Evolutionary conservation across 2,797 vertebrate genomes (phyloP).

Genomic region (Masticophis lateralis): DNA sequence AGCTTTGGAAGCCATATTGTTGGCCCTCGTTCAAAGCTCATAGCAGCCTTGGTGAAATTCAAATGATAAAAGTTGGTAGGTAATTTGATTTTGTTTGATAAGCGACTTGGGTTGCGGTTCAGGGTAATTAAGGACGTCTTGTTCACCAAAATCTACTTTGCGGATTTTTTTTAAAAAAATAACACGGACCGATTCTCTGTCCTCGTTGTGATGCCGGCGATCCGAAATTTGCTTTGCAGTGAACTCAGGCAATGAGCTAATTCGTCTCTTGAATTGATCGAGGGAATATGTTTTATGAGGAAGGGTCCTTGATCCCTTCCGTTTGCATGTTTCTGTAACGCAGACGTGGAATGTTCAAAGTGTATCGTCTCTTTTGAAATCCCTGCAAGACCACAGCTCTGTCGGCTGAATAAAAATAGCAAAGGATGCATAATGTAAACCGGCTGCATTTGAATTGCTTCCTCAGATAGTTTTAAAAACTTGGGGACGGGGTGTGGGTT

Average conservation of each 20-base stretch:
- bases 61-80: not conserved
- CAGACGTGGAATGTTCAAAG: not conserved
- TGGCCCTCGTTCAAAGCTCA: not conserved
- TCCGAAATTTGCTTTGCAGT: not conserved
- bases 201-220: not conserved
- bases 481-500: rapidly evolving
- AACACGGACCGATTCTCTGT: not conserved
- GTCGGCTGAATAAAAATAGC: not conserved
- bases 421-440: not conserved
- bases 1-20: not conserved
- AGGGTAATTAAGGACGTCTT: no score
- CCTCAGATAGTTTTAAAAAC: not conserved
- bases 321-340: no score
- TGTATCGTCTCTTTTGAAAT: not conserved
- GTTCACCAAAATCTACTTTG: rapidly evolving
- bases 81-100: not conserved
- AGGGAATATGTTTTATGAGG: not conserved
- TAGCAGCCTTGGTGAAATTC: not conserved
- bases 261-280: not conserved
- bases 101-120: not conserved
- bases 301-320: not conserved
- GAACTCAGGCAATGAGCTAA: not conserved
- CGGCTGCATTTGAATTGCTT: not conserved
- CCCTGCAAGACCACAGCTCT: not conserved
- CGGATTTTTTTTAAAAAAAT: no score